Evolutionary conservation across 1,140 invertebrate species (phyloP).

Genomic region (Drosophila takahashii): DNA sequence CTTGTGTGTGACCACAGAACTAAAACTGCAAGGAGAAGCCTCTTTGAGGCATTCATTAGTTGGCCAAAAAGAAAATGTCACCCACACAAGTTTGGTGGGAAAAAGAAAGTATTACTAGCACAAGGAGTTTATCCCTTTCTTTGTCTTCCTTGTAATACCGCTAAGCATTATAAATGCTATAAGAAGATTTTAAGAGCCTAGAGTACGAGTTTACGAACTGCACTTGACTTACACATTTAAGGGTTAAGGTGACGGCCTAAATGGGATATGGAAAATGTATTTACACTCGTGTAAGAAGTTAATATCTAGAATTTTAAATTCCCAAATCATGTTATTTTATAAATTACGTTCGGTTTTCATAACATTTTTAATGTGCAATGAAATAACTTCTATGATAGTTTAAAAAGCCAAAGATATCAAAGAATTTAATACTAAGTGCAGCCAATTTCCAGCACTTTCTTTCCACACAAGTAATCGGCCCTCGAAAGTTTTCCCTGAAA

Average conservation of each 20-base stretch:
- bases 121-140: constrained; percentile 3
- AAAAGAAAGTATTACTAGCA: constrained; percentile 40
- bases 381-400: neutral
- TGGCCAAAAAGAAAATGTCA: constrained; percentile 59
- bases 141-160: constrained; percentile 30
- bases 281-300: too few species aligned
- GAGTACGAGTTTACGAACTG: constrained; percentile 22
- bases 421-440: constrained; percentile 5
- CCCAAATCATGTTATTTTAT: too few species aligned
- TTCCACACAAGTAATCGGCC: neutral
- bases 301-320: too few species aligned
- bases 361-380: neutral
- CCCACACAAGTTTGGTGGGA: constrained; percentile 19
- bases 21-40: constrained; percentile 49
- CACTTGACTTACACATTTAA: constrained; percentile 25
- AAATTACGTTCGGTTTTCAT: neutral
- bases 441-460: constrained; percentile 8
- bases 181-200: constrained; percentile 30
- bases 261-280: too few species aligned
- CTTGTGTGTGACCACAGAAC: constrained; percentile 42
- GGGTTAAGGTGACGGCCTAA: neutral
- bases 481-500: constrained; percentile 32
- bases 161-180: constrained; percentile 55
- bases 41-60: constrained; percentile 64
- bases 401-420: constrained; percentile 3